phyloP scores from a whole-genome alignment of 2,113 vertebrate species.

The Trogon melanurus region DNA sequence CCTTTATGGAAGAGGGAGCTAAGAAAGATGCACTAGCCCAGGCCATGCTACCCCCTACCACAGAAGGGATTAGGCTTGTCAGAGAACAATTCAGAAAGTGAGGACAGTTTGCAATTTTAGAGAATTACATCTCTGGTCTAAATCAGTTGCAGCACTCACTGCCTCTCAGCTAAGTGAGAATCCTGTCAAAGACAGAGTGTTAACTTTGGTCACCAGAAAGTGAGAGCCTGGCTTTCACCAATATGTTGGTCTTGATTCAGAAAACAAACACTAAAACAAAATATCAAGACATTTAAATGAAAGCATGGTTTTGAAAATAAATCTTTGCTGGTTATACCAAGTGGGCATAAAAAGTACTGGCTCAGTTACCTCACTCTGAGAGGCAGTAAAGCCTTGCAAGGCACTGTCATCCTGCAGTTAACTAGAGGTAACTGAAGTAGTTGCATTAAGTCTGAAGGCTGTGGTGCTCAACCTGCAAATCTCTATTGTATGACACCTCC shows the following conservation, averaged over 20 bases:
- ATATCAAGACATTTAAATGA: background rate
- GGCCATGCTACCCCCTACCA: fast-evolving
- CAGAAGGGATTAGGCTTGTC: background rate
- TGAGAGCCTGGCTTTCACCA: background rate
- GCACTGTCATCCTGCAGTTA: background rate
- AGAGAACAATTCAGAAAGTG: background rate
- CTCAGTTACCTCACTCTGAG: background rate
- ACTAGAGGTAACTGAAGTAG: background rate
- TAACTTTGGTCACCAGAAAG: background rate
- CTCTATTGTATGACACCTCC: background rate
- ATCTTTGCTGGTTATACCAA: background rate
- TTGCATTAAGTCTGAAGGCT: background rate
- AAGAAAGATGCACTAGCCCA: background rate
- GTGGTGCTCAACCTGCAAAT: background rate
- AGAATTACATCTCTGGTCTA: background rate
- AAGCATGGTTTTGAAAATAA: background rate
- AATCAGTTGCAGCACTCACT: background rate
- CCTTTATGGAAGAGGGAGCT: background rate
- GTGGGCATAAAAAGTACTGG: background rate
- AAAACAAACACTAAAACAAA: background rate
- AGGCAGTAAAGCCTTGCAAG: background rate
- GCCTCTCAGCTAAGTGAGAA: background rate
- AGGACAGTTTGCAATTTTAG: background rate
- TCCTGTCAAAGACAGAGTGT: background rate
- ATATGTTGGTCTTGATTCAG: background rate